phyloP scores from a whole-genome alignment of 2,888 invertebrate genomes.

The Caenorhabditis japonica region DNA sequence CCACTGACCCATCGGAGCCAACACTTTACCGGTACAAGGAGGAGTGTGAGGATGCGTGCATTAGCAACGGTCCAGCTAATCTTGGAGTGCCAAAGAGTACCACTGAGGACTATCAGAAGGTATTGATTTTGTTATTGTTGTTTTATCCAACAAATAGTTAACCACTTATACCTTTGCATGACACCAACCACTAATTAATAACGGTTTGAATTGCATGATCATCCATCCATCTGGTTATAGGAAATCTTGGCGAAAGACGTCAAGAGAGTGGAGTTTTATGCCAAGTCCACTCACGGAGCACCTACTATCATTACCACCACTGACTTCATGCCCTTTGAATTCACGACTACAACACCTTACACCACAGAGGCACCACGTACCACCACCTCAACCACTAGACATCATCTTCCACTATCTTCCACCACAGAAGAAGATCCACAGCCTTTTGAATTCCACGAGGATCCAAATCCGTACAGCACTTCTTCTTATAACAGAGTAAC shows the following conservation, averaged over 20 bases:
- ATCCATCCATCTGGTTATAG: conserved; percentile 12
- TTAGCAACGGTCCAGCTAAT: conserved; percentile 57
- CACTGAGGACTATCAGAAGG: conserved; percentile 48
- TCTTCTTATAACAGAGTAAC: neutral
- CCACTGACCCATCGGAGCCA: conserved; percentile 74
- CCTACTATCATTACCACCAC: conserved; percentile 1
- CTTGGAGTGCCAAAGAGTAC: conserved; percentile 56
- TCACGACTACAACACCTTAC: conserved; percentile 28
- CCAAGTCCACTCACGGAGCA: conserved; percentile 31
- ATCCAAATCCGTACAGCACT: neutral
- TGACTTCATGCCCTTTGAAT: conserved; percentile 18
- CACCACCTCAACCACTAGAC: conserved; percentile 31
- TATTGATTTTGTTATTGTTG: neutral
- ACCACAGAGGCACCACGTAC: too few species aligned
- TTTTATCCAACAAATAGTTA: neutral
- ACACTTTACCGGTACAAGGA: conserved; percentile 77
- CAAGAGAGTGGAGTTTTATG: conserved; percentile 42
- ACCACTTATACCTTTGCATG: conserved; percentile 8
- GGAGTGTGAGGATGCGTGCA: conserved; percentile 76
- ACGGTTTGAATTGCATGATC: conserved; percentile 12
- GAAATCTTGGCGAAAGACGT: conserved; percentile 44
- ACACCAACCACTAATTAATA: neutral
- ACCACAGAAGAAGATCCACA: conserved; percentile 32
- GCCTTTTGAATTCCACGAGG: conserved; percentile 38
- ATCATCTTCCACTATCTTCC: too few species aligned